Evolutionary conservation across 2,113 vertebrate genomes (phyloP).

Genomic region (Paramisgurnus dabryanus): DNA sequence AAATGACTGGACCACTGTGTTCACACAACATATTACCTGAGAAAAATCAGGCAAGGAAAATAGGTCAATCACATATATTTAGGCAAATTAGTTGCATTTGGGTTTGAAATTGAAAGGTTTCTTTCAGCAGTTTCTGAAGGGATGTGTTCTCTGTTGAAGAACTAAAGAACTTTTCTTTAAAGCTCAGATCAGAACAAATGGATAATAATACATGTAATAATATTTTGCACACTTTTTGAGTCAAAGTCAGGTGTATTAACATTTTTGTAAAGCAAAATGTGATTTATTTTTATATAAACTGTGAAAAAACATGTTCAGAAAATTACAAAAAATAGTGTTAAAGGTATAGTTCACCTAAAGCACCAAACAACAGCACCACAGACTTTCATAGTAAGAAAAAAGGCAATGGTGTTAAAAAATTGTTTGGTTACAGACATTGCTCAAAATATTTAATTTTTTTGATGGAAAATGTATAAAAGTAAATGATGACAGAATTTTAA

Average conservation of each 20-base stretch:
- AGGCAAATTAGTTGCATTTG: constrained; percentile 51
- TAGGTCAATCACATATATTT: constrained; percentile 55
- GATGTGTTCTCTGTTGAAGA: constrained; percentile 7
- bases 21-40: constrained; percentile 42
- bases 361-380: too few species aligned
- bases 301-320: too few species aligned
- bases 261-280: not conserved
- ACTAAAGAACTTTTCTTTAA: not conserved
- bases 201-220: not conserved
- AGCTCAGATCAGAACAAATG: not conserved
- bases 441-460: too few species aligned
- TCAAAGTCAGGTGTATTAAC: too few species aligned
- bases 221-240: not conserved
- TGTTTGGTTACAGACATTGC: too few species aligned
- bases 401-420: too few species aligned
- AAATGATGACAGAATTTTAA: too few species aligned
- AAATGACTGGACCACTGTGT: constrained; percentile 59
- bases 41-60: constrained; percentile 49
- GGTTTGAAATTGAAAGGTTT: constrained; percentile 23
- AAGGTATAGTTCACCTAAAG: too few species aligned
- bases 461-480: too few species aligned
- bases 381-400: too few species aligned
- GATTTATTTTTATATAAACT: not conserved
- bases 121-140: constrained; percentile 32
- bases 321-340: too few species aligned